phyloP scores from a whole-genome alignment of 1,140 invertebrate species.

The Palaemon carinicauda region DNA sequence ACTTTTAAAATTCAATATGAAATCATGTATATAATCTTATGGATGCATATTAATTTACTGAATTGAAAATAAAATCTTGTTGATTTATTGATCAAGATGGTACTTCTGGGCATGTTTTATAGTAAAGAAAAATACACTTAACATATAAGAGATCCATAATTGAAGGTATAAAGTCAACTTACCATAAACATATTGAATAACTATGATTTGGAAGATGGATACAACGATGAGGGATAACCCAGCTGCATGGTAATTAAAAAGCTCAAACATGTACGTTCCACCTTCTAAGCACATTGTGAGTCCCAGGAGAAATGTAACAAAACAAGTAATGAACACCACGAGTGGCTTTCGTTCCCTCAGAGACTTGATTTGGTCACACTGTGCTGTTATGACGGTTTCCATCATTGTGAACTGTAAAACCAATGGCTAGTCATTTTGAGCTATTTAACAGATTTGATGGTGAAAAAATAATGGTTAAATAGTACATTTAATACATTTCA shows the following conservation, averaged over 20 bases:
- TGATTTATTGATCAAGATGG: too few relatives aligned
- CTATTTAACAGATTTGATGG: not conserved
- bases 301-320: slow-evolving; percentile 65
- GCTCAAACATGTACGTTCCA: slow-evolving; percentile 69
- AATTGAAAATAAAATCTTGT: too few relatives aligned
- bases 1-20: too few relatives aligned
- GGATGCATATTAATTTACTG: too few relatives aligned
- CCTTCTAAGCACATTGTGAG: slow-evolving; percentile 68
- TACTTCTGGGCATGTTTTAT: too few relatives aligned
- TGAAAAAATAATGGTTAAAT: too few relatives aligned
- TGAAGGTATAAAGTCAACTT: not conserved
- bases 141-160: too few relatives aligned
- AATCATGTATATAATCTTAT: too few relatives aligned
- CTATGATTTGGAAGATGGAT: slow-evolving; percentile 66
- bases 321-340: slow-evolving; percentile 63
- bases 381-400: slow-evolving; percentile 82
- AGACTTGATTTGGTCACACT: slow-evolving; percentile 78
- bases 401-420: slow-evolving; percentile 75
- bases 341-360: slow-evolving; percentile 68
- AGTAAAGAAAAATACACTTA: too few relatives aligned
- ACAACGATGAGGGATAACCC: slow-evolving; percentile 66
- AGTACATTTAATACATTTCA: too few relatives aligned
- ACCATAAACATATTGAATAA: slow-evolving; percentile 68
- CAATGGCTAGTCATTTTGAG: not conserved
- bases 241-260: slow-evolving; percentile 69